Evolutionary conservation across 2,888 invertebrate species (phyloP).

Genomic region (Drosophila atripex): DNA sequence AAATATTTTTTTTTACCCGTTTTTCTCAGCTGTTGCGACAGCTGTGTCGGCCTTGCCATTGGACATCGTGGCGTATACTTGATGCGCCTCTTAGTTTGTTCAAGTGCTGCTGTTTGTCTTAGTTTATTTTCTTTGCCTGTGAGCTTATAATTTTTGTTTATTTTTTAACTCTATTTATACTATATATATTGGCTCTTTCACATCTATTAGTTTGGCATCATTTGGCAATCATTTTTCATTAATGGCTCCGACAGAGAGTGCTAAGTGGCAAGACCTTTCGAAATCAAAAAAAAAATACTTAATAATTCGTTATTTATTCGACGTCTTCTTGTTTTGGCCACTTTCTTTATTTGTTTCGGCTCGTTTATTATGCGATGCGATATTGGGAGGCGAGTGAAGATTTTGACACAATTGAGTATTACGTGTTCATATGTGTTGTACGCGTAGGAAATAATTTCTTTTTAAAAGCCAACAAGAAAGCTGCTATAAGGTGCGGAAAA

Average conservation of each 20-base stretch:
- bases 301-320: slow-evolving; percentile 38
- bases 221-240: slow-evolving; percentile 26
- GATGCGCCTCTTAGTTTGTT: slow-evolving; percentile 29
- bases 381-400: slow-evolving; percentile 19
- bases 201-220: slow-evolving; percentile 19
- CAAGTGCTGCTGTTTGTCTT: slow-evolving; percentile 10
- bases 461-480: neutral
- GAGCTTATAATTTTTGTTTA: slow-evolving; percentile 15
- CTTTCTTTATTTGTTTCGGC: slow-evolving; percentile 55
- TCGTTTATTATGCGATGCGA: slow-evolving; percentile 47
- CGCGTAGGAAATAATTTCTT: slow-evolving; percentile 34
- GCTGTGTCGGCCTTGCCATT: slow-evolving; percentile 57
- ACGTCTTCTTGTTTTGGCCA: slow-evolving; percentile 22
- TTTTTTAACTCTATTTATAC: too few relatives aligned
- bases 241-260: slow-evolving; percentile 18
- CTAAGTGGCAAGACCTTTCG: slow-evolving; percentile 43
- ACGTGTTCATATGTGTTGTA: slow-evolving; percentile 61
- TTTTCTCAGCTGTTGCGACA: slow-evolving; percentile 57
- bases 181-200: slow-evolving; percentile 5
- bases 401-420: slow-evolving; percentile 55
- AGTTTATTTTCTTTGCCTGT: slow-evolving; percentile 8
- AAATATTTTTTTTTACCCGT: slow-evolving; percentile 57
- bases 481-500: neutral
- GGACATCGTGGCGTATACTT: slow-evolving; percentile 56
- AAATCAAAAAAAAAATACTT: slow-evolving; percentile 23